Percentiles rank a stretch among this genome's conserved stretches.
These are phyloP conservation scores for Amphiura filiformis DNA, from an alignment of 35 echinoderm and acorn worm genomes.

Conservation along the genomic window DNA sequence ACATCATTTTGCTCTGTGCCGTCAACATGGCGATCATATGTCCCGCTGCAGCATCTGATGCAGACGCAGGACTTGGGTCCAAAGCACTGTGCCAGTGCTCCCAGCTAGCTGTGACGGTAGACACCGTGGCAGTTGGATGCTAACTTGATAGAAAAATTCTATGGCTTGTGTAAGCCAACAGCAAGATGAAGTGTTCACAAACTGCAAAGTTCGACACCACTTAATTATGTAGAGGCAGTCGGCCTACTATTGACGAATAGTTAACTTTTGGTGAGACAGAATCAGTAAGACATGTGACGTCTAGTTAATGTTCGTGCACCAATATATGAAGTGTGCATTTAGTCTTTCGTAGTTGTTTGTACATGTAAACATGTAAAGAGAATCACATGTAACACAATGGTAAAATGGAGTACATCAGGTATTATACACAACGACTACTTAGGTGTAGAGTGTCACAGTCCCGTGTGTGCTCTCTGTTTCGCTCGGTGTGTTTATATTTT, in stretches of 20 bases:
- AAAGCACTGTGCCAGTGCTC: slow-evolving; percentile 13
- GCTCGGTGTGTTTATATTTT: slow-evolving; percentile 41
- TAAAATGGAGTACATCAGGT: neutral
- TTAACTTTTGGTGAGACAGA: no score
- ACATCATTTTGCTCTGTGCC: slow-evolving; percentile 89
- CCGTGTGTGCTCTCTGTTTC: slow-evolving; percentile 17
- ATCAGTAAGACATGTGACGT: no score
- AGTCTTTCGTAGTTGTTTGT: neutral
- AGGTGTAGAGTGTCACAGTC: neutral
- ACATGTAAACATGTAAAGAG: no score
- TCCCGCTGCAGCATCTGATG: slow-evolving; percentile 25
- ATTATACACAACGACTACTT: neutral
- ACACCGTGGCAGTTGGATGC: neutral
- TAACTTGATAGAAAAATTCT: neutral
- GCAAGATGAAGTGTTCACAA: no score
- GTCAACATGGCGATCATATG: slow-evolving; percentile 72
- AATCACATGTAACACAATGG: neutral
- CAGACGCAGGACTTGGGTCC: neutral
- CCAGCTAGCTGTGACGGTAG: slow-evolving; percentile 3
- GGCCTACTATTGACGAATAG: no score
- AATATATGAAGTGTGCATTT: neutral
- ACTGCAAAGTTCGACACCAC: no score
- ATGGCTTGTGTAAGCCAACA: neutral
- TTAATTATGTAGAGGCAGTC: no score
- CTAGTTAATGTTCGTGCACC: neutral